Base-by-base conservation (phyloP, 2,888 invertebrate genomes). In the Sphaerophoria rueppellii region DNA sequence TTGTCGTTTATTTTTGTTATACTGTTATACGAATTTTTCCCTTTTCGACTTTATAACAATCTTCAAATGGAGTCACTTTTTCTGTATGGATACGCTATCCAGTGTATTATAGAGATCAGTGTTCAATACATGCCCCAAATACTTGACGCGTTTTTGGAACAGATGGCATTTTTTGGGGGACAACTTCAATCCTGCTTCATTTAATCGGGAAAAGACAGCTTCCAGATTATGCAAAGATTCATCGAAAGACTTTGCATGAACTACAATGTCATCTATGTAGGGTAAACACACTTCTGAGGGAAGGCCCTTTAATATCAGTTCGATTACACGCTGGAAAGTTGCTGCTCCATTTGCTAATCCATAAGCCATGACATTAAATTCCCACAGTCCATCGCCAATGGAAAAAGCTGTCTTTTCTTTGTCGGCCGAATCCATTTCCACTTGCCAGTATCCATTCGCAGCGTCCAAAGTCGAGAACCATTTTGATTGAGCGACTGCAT, bases 401-500 rank as follows among this genome's bases (percentile, higher is more conserved):
- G 54, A 67, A 34, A 67, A 67, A 11, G 12, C 71, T 0, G 60
- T 71, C 14, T 71, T 58, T 50, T 60, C 32, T 12, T 50, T 58
- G 7, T 50, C 24, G 14, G n/a, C 12, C n/a, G 16, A 37, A 24
- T 50, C 58, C 32, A 61, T 65, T 52, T 83, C 72, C 2, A 67
- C 74, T 35, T 73, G 73, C 71, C 74, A 71, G 65, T 75, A 58
- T 1, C 77, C 73, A 43, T 58, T 69, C 11, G 71, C 48, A 35
- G 67, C 37, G 24, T 79, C 75, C 55, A 75, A 48, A 1, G 78
- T 78, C 0, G 72, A 65, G 54, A 81, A 86, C 78, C 78, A 82
- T 34, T 57, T 57, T 35, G 55, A 35, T 7, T 14, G 34, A n/a
- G 55, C 35, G 55, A 57, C 55, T 7, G 55, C 54, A 54, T 24